A percentile compares a stretch with the other conserved stretches of the same genome.
These are phyloP conservation scores for Trichonephila inaurata DNA, from an alignment of 1,140 invertebrate genomes.

Conservation along the genomic window DNA sequence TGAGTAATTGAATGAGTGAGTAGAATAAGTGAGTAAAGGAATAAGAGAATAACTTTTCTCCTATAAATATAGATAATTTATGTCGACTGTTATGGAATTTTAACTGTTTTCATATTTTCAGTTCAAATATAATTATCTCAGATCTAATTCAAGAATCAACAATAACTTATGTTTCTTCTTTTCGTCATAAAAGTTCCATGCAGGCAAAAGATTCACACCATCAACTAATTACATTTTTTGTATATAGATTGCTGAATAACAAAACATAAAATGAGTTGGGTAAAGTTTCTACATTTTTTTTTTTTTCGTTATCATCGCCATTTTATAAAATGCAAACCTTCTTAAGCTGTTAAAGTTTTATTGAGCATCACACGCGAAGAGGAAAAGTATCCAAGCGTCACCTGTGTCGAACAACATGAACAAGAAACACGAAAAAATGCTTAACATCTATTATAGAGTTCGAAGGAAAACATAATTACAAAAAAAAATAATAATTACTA, in stretches of 20 bases:
- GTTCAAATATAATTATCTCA: too few species aligned
- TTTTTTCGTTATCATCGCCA: neutral
- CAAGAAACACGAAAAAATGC: neutral
- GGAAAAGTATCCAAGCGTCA: neutral
- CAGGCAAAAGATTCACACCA: neutral
- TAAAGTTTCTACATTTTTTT: neutral
- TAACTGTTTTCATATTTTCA: too few species aligned
- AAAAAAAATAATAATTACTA: constrained; percentile 3
- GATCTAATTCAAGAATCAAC: too few species aligned
- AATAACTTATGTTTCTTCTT: too few species aligned
- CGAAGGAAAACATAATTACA: neutral
- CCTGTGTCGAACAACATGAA: neutral
- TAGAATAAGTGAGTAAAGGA: too few species aligned
- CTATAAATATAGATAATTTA: too few species aligned
- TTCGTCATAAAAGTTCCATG: too few species aligned
- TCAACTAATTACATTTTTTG: neutral
- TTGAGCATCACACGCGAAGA: neutral
- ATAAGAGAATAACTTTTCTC: too few species aligned
- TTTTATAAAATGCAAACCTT: neutral
- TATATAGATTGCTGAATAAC: neutral
- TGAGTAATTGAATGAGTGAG: too few species aligned
- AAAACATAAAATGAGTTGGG: neutral
- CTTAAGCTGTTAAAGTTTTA: neutral
- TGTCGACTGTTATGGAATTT: too few species aligned
- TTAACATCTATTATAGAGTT: neutral